Percentiles rank a stretch among this genome's conserved stretches.
Evolutionary conservation across 2,888 invertebrate species (phyloP).

Genomic region (Zonitis immaculata): DNA sequence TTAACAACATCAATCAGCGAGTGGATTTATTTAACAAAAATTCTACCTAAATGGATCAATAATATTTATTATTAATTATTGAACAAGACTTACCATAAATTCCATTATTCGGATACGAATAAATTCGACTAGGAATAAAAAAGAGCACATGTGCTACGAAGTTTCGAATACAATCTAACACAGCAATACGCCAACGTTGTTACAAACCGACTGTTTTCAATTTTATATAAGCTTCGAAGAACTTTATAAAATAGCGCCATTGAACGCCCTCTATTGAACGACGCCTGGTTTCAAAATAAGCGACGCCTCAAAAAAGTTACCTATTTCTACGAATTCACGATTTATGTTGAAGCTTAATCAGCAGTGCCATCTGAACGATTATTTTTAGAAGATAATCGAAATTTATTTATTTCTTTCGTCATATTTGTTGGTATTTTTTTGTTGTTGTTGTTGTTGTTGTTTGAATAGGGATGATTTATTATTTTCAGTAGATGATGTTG

Average conservation of each 20-base stretch:
- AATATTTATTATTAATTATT: too few species aligned
- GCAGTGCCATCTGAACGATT: slow-evolving; percentile 5
- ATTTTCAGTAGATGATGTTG: slow-evolving; percentile 30
- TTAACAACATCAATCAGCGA: too few species aligned
- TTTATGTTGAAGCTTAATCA: not conserved
- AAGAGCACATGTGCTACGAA: slow-evolving; percentile 18
- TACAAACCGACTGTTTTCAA: slow-evolving; percentile 14
- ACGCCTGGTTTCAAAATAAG: slow-evolving; percentile 4
- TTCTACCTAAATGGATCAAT: too few species aligned
- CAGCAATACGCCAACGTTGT: slow-evolving; percentile 16
- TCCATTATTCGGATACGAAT: too few species aligned
- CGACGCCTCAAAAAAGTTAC: slow-evolving; percentile 13
- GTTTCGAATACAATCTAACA: slow-evolving; percentile 17
- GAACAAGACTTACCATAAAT: slow-evolving; percentile 1
- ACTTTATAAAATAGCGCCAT: too few species aligned
- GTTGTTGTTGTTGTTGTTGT: too few species aligned
- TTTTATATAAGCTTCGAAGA: too few species aligned
- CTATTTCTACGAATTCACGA: slow-evolving; percentile 4
- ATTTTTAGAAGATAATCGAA: not conserved
- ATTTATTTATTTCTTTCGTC: slow-evolving; percentile 21
- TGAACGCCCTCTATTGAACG: slow-evolving; percentile 12
- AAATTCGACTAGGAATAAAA: not conserved
- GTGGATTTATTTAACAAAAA: too few species aligned
- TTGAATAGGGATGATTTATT: slow-evolving; percentile 28
- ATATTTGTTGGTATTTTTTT: too few species aligned